These are phyloP conservation scores for Palythoa grandis DNA, from an alignment of 92 coral and sea anemone species.

Conservation along the genomic window DNA sequence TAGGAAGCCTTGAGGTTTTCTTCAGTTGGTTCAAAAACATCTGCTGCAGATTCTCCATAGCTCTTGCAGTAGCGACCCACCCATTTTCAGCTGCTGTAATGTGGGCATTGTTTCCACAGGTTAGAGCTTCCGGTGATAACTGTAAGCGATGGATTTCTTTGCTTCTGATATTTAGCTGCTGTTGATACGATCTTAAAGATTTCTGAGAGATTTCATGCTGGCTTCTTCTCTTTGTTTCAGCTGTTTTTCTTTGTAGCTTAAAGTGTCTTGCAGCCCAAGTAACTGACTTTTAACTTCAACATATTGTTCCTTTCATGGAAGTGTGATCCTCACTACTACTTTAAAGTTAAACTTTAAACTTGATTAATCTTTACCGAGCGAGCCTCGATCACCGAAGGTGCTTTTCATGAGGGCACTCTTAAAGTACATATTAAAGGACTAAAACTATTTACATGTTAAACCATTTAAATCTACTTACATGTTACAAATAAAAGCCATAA, in stretches of 20 bases:
- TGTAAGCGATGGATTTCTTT: conserved; percentile 63
- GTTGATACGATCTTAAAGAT: conserved; percentile 24
- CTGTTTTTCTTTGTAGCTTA: conserved; percentile 26
- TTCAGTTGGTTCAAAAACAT: conserved; percentile 2
- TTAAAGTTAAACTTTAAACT: too few species aligned
- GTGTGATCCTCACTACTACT: too few species aligned
- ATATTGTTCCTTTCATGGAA: conserved; percentile 59
- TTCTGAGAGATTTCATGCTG: conserved; percentile 48
- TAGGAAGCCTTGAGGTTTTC: not conserved
- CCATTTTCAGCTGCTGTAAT: conserved; percentile 58
- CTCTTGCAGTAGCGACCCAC: conserved; percentile 53
- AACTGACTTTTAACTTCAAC: conserved; percentile 64
- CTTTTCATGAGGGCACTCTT: too few species aligned
- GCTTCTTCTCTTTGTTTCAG: conserved; percentile 45
- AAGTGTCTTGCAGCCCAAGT: conserved; percentile 63
- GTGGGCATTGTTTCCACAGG: conserved; percentile 61
- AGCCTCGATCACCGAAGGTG: too few species aligned
- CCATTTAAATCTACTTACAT: too few species aligned
- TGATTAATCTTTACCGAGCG: too few species aligned
- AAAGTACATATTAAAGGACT: too few species aligned
- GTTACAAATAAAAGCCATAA: too few species aligned
- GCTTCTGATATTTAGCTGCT: conserved; percentile 42
- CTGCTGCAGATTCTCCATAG: conserved; percentile 51
- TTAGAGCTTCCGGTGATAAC: conserved; percentile 51
- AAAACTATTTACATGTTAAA: too few species aligned